A percentile compares a stretch with the other conserved stretches of the same genome.
These are phyloP conservation scores for Carterocephalus palaemon DNA, from an alignment of 2,888 invertebrate genomes.

Conservation along the genomic window DNA sequence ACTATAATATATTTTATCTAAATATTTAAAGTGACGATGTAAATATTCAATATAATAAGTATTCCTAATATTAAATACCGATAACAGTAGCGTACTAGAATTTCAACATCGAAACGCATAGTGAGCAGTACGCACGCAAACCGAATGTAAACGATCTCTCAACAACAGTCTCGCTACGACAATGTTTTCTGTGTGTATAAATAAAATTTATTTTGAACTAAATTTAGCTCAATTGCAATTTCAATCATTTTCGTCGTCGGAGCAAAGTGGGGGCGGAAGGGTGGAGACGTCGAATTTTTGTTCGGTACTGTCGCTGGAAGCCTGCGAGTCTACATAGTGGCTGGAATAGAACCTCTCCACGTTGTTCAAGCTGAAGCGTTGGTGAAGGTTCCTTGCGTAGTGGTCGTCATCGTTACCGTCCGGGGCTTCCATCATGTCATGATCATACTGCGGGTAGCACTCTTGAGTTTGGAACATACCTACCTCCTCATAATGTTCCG, in stretches of 20 bases:
- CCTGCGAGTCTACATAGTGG: slow-evolving; percentile 80
- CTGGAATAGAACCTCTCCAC: slow-evolving; percentile 73
- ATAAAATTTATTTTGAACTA: slow-evolving; percentile 37
- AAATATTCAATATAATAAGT: slow-evolving; percentile 63
- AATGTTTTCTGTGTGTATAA: no score
- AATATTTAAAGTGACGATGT: slow-evolving; percentile 42
- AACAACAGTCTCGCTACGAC: slow-evolving; percentile 45
- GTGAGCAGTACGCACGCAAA: slow-evolving; percentile 43
- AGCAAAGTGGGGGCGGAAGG: slow-evolving; percentile 87
- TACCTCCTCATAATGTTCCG: slow-evolving; percentile 67
- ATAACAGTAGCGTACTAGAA: slow-evolving; percentile 62
- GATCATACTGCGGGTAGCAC: slow-evolving; percentile 70
- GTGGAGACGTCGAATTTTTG: slow-evolving; percentile 86
- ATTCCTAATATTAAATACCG: slow-evolving; percentile 53
- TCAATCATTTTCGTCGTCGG: slow-evolving; percentile 84
- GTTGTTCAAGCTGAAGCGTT: slow-evolving; percentile 72
- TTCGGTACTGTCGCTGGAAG: slow-evolving; percentile 83
- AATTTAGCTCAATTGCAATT: slow-evolving; percentile 29
- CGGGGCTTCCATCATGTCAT: slow-evolving; percentile 45
- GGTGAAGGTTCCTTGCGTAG: slow-evolving; percentile 64
- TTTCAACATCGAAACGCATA: slow-evolving; percentile 53
- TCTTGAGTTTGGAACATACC: slow-evolving; percentile 72
- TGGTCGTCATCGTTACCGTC: slow-evolving; percentile 45
- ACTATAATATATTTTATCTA: slow-evolving; percentile 62
- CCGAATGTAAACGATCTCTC: slow-evolving; percentile 44